Conservation (phyloP, 2,888 invertebrate species). For the Emesis castigata region DNA sequence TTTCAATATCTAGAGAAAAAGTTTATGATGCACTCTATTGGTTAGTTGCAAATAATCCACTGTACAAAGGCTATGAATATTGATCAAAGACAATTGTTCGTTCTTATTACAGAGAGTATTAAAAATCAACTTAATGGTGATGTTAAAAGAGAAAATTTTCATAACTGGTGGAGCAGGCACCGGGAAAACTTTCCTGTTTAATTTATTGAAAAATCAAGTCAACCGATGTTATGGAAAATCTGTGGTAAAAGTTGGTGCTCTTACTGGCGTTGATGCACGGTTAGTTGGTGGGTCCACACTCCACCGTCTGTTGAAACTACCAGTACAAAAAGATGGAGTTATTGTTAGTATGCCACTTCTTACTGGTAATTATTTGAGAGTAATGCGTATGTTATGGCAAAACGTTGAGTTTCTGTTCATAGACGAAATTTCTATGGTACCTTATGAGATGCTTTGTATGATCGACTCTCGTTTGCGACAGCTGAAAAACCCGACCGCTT, state of each 20-base stretch:
- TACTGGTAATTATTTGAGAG: constrained; percentile 62
- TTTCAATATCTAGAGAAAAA: constrained; percentile 24
- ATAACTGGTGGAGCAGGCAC: constrained; percentile 52
- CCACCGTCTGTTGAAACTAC: constrained; percentile 59
- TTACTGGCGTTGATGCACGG: constrained; percentile 71
- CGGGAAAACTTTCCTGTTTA: constrained; percentile 63
- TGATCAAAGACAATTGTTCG: constrained; percentile 20
- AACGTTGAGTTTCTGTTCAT: constrained; percentile 65
- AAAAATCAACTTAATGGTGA: constrained; percentile 42
- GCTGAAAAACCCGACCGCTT: constrained; percentile 40
- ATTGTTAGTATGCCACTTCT: constrained; percentile 59
- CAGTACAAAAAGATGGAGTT: constrained; percentile 68
- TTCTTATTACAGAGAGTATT: constrained; percentile 51
- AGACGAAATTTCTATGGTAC: constrained; percentile 70
- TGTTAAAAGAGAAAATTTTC: constrained; percentile 44
- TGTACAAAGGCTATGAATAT: constrained; percentile 34
- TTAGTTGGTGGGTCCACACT: constrained; percentile 60
- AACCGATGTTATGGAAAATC: constrained; percentile 61
- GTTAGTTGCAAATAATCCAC: constrained; percentile 39
- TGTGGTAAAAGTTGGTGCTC: constrained; percentile 62
- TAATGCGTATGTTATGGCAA: constrained; percentile 66
- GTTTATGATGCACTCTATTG: not conserved
- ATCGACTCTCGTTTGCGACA: constrained; percentile 63
- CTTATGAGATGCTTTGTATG: constrained; percentile 70
- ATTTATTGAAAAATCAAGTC: constrained; percentile 55